These are phyloP conservation scores for Homalodisca vitripennis DNA, from an alignment of 1,140 invertebrate genomes.

Conservation along the genomic window DNA sequence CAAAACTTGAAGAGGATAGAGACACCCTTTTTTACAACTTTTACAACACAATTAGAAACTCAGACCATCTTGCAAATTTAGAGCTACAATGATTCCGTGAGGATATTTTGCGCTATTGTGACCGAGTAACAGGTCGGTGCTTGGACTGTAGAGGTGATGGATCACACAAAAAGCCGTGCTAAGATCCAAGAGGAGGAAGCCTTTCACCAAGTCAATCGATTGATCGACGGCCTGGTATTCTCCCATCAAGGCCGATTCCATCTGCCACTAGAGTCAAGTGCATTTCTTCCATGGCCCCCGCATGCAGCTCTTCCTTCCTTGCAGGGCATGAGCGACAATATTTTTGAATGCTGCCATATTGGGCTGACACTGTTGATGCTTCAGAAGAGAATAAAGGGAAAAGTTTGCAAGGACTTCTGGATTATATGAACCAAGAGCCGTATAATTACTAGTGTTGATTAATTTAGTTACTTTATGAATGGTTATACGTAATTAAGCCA, in stretches of 20 bases:
- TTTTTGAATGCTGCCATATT: slow-evolving; percentile 78
- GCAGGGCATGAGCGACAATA: slow-evolving; percentile 62
- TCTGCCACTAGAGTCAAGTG: slow-evolving; percentile 65
- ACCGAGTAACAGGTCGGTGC: slow-evolving; percentile 72
- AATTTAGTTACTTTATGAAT: no score
- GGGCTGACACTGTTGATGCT: slow-evolving; percentile 85
- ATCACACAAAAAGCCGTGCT: slow-evolving; percentile 75
- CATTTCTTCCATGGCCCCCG: slow-evolving; percentile 79
- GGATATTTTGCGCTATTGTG: slow-evolving; percentile 72
- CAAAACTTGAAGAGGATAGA: slow-evolving; percentile 74
- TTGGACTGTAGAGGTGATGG: slow-evolving; percentile 76
- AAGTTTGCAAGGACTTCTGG: slow-evolving; percentile 75
- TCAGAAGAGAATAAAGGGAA: slow-evolving; percentile 85
- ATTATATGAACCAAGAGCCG: slow-evolving; percentile 59
- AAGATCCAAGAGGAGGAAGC: slow-evolving; percentile 75
- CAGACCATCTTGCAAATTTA: slow-evolving; percentile 62
- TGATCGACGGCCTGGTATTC: slow-evolving; percentile 75
- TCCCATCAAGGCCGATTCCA: slow-evolving; percentile 65
- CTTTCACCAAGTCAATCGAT: slow-evolving; percentile 68
- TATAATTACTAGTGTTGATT: slow-evolving; percentile 3
- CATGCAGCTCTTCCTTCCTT: slow-evolving; percentile 61
- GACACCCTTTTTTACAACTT: slow-evolving; percentile 72
- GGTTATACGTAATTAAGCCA: no score
- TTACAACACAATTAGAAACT: slow-evolving; percentile 77
- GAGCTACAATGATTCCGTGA: no score